Conservation (phyloP, 2,888 invertebrate genomes). For the Pyrrhia umbra region DNA sequence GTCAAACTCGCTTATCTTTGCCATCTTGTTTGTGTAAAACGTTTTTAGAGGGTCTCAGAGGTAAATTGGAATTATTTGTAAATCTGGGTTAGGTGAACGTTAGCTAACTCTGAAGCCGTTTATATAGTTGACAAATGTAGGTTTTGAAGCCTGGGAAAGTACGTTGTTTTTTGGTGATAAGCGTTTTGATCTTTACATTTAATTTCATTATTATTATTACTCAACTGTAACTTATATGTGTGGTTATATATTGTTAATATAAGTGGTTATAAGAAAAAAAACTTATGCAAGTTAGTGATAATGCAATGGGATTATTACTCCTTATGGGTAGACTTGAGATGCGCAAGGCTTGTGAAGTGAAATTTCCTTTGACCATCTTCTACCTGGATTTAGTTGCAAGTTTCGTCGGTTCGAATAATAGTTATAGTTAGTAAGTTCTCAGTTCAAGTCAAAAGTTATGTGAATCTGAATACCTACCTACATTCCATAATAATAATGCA, state of each 20-base stretch:
- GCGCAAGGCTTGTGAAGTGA: background rate
- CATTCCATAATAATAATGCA: too few species aligned
- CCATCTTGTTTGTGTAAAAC: conserved; percentile 57
- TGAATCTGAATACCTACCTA: too few species aligned
- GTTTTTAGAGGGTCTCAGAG: conserved; percentile 46
- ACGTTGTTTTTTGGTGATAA: background rate
- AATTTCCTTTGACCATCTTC: background rate
- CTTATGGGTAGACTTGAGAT: background rate
- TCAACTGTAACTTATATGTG: too few species aligned
- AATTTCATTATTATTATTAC: background rate
- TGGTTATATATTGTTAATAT: too few species aligned
- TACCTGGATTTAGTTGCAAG: background rate
- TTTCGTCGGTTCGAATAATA: background rate
- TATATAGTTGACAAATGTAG: conserved; percentile 3
- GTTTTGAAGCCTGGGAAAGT: background rate
- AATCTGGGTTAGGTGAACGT: conserved; percentile 48
- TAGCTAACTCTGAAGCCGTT: background rate
- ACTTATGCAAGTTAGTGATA: too few species aligned
- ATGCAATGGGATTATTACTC: too few species aligned
- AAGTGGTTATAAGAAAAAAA: too few species aligned
- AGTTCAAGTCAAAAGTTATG: background rate
- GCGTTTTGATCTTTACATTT: background rate
- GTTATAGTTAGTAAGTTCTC: conserved; percentile 1
- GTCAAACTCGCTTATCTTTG: conserved; percentile 63
- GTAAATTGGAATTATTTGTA: conserved; percentile 49